These are phyloP conservation scores for Mylabris phalerata DNA, from an alignment of 1,140 invertebrate genomes.

Conservation along the genomic window DNA sequence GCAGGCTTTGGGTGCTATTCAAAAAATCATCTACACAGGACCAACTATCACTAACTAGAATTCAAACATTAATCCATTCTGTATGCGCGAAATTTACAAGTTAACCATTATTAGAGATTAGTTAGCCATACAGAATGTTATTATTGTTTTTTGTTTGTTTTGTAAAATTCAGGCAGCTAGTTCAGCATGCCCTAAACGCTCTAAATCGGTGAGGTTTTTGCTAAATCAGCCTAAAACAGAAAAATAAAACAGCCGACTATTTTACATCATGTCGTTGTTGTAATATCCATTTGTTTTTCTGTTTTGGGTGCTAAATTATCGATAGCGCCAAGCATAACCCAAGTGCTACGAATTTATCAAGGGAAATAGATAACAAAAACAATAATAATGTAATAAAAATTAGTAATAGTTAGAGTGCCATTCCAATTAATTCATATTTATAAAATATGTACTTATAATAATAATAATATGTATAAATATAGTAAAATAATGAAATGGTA, in stretches of 20 bases:
- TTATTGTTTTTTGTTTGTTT: neutral
- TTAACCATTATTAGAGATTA: conserved; percentile 22
- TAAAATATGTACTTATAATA: conserved; percentile 6
- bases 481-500: conserved; percentile 1
- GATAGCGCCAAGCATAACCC: conserved; percentile 36
- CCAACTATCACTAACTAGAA: conserved; percentile 4
- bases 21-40: conserved; percentile 28
- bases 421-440: conserved; percentile 27
- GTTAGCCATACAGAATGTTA: conserved; percentile 32
- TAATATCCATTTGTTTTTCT: neutral
- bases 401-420: conserved; percentile 28
- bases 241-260: neutral
- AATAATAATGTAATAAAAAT: neutral
- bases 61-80: conserved; percentile 32
- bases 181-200: conserved; percentile 34
- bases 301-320: conserved; percentile 19
- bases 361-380: too few species aligned
- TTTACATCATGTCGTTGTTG: neutral
- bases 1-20: conserved; percentile 41
- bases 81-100: conserved; percentile 32
- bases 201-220: neutral
- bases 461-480: conserved; percentile 13
- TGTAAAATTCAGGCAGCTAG: conserved; percentile 31
- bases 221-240: neutral
- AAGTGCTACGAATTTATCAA: conserved; percentile 34